Evolutionary conservation across 2,797 vertebrate genomes (phyloP).

Genomic region (Basileuterus tristriatus): DNA sequence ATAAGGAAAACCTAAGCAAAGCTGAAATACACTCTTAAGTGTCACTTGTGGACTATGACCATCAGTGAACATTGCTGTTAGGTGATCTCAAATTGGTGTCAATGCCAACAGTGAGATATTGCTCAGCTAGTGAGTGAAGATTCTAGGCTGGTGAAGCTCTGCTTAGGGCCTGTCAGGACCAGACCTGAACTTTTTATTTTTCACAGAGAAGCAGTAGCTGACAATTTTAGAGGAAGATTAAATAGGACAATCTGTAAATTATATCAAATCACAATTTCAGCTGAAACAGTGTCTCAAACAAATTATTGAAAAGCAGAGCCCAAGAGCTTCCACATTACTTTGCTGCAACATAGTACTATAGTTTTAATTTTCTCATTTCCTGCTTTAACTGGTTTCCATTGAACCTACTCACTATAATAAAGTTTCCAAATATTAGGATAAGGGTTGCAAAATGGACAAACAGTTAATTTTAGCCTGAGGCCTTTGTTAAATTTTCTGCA

Average conservation of each 20-base stretch:
- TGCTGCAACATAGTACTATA: neutral
- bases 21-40: neutral
- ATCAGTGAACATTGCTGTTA: neutral
- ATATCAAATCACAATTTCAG: neutral
- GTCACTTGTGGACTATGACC: neutral
- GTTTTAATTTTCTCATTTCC: neutral
- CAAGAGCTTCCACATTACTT: neutral
- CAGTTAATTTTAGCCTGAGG: neutral
- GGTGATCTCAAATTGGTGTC: neutral
- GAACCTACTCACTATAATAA: neutral
- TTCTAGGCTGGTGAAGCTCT: neutral
- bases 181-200: neutral
- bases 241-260: neutral
- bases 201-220: neutral
- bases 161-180: neutral
- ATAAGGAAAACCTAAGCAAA: neutral
- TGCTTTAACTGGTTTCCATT: neutral
- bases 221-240: neutral
- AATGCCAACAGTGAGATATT: neutral
- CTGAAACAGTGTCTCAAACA: neutral
- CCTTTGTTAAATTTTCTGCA: slow-evolving; percentile 28
- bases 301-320: neutral
- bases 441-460: neutral
- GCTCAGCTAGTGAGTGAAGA: neutral
- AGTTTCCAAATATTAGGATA: slow-evolving; percentile 43